Evolutionary conservation across 2,797 vertebrate genomes (phyloP), one percentile per base, ranked within the genome.

Genomic region (Sylvilagus floridanus): DNA sequence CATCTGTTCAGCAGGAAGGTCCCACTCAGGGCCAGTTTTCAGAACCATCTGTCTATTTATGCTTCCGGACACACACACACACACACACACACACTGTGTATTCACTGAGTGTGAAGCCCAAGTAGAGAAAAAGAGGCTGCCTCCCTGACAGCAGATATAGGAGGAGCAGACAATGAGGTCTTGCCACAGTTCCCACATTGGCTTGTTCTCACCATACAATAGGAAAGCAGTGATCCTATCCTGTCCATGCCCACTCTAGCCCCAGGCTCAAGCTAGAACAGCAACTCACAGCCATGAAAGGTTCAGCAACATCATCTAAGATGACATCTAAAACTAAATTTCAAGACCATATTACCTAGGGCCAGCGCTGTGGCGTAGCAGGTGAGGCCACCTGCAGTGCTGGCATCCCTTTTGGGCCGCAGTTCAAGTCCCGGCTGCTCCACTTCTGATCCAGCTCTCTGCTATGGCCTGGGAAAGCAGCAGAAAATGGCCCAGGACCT

Each of bases 41-140:
- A 12, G 37, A 90, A 65, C 95, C 96, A 97, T 95, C 88, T 97
- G 95, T 37, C 69, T 97, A 47, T 91, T 96, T 87, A 75, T 66
- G 93, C 85, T 82, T 92, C 60, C 7, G 68, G 52, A 57, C 35
- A 88, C 7, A 65, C 28, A 73, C 75, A 66, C 37, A 94, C 54
- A 94, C 54, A 81, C 65, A 75, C 42, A 69, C 50, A 47, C 35
- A 47, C 32, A 22, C 30, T 6, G 28, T 30, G 22, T 5, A 12
- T 17, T 86, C 35, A 63, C 21, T 77, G 63, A 21, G 12, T 91
- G 26, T 81, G 77, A 91, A 77, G 84, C 19, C 79, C 72, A 84
- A 87, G 42, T 21, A 21, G 10, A 21, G 13, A 73, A 32, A 86
- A 11, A 68, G 21, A 94, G 54, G 42, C 54, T 21, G 54, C 54